Evolutionary conservation across 1,140 invertebrate species (phyloP).

Genomic region (Hylaeus volcanicus): DNA sequence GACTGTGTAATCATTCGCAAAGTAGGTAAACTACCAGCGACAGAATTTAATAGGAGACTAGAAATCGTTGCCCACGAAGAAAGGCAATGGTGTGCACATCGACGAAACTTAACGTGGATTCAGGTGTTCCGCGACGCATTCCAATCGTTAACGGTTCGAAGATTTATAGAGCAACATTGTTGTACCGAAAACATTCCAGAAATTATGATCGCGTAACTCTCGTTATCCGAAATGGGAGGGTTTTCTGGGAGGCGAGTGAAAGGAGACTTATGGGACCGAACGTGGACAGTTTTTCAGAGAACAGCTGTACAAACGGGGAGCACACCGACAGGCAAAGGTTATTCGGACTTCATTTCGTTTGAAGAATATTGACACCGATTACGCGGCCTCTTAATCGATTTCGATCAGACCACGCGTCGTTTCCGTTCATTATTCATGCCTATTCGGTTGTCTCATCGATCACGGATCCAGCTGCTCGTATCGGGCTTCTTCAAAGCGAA

Average conservation of each 20-base stretch:
- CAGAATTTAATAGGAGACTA: slow-evolving; percentile 7
- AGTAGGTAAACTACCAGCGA: not conserved
- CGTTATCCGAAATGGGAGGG: not conserved
- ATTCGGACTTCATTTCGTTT: slow-evolving; percentile 22
- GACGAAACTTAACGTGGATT: slow-evolving; percentile 14
- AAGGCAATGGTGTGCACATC: not conserved
- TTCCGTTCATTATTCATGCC: slow-evolving; percentile 17
- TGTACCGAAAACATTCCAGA: not conserved
- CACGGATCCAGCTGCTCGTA: not conserved
- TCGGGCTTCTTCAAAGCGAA: not conserved
- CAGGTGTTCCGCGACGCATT: slow-evolving; percentile 32
- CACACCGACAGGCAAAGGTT: not conserved
- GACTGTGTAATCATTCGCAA: not conserved
- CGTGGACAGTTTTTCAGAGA: not conserved
- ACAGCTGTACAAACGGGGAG: slow-evolving; percentile 24
- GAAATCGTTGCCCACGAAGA: slow-evolving; percentile 23
- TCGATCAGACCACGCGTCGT: not conserved
- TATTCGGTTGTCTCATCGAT: not conserved
- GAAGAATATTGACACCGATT: slow-evolving; percentile 27
- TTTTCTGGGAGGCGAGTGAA: not conserved
- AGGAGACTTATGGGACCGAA: not conserved
- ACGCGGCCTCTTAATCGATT: slow-evolving; percentile 40
- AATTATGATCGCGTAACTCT: slow-evolving; percentile 25
- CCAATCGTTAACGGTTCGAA: slow-evolving; percentile 23
- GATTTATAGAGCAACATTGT: slow-evolving; percentile 41